Evolutionary conservation across 2,888 invertebrate genomes (phyloP).

Genomic region (Eilema griseolum): DNA sequence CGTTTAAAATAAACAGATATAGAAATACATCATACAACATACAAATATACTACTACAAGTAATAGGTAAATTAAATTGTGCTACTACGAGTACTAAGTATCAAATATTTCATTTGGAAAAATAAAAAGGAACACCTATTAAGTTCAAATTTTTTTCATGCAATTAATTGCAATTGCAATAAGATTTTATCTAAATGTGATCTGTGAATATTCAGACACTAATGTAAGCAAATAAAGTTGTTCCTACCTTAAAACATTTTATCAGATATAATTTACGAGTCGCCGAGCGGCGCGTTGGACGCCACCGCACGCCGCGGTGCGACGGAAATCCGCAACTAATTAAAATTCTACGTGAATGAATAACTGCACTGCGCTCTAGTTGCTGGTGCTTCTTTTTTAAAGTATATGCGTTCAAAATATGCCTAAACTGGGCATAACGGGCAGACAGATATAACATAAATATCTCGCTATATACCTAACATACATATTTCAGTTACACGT

Average conservation of each 20-base stretch:
- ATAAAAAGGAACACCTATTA: neutral
- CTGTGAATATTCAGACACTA: slow-evolving; percentile 41
- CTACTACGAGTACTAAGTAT: neutral
- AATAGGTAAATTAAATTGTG: neutral
- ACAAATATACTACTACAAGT: neutral
- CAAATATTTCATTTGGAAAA: neutral
- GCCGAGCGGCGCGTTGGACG: slow-evolving; percentile 50
- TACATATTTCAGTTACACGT: no score
- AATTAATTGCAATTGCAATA: neutral
- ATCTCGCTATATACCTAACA: no score
- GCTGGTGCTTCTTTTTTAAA: slow-evolving; percentile 51
- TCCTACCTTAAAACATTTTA: slow-evolving; percentile 54
- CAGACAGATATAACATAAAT: no score
- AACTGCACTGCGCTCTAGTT: slow-evolving; percentile 71
- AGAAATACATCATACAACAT: no score
- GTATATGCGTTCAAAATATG: neutral
- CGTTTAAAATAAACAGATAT: no score
- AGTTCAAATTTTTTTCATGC: neutral
- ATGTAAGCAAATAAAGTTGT: slow-evolving; percentile 54
- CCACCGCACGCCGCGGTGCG: slow-evolving; percentile 58
- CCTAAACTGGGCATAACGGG: neutral
- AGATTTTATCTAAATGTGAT: neutral
- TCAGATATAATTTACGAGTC: slow-evolving; percentile 59
- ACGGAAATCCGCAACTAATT: slow-evolving; percentile 81
- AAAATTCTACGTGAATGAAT: slow-evolving; percentile 81